Percentiles rank a stretch among this genome's conserved stretches.
Evolutionary conservation across 1,140 invertebrate genomes (phyloP).

Genomic region (Drosophila lacertosa): DNA sequence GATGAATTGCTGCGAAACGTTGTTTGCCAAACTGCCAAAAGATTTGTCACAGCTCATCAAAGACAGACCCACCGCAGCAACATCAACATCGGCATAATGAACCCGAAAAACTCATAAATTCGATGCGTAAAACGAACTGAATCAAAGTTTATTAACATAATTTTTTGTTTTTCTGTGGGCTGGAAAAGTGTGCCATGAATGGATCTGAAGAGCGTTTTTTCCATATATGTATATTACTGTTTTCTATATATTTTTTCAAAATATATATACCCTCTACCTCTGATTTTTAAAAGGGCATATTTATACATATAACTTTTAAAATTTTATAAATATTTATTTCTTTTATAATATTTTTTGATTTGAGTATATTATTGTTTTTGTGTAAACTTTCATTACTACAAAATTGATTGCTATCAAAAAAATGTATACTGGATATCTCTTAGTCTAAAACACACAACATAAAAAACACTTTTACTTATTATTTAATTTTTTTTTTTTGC

Average conservation of each 20-base stretch:
- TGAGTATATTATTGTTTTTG: too few relatives aligned
- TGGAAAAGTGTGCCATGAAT: constrained; percentile 66
- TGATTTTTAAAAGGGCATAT: too few relatives aligned
- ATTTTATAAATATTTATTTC: too few relatives aligned
- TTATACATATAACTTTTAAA: too few relatives aligned
- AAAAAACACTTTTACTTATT: too few relatives aligned
- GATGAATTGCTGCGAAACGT: constrained; percentile 58
- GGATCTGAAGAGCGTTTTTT: constrained; percentile 22
- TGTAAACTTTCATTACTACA: too few relatives aligned
- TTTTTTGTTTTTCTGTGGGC: constrained; percentile 34
- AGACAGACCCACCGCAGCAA: neutral
- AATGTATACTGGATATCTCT: constrained; percentile 1
- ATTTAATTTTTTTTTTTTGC: constrained; percentile 35
- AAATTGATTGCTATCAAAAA: too few relatives aligned
- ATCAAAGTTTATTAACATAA: constrained; percentile 54
- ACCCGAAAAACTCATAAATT: constrained; percentile 6
- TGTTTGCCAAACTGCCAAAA: constrained; percentile 16
- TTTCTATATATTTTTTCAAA: neutral
- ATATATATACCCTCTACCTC: constrained; percentile 2
- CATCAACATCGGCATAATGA: constrained; percentile 4
- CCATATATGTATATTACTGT: constrained; percentile 15
- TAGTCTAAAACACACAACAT: too few relatives aligned
- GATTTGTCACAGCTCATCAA: constrained; percentile 60
- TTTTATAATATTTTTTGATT: too few relatives aligned
- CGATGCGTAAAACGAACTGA: neutral